Conservation (phyloP, 2,888 invertebrate genomes). For the Tetrapedia diversipes region DNA sequence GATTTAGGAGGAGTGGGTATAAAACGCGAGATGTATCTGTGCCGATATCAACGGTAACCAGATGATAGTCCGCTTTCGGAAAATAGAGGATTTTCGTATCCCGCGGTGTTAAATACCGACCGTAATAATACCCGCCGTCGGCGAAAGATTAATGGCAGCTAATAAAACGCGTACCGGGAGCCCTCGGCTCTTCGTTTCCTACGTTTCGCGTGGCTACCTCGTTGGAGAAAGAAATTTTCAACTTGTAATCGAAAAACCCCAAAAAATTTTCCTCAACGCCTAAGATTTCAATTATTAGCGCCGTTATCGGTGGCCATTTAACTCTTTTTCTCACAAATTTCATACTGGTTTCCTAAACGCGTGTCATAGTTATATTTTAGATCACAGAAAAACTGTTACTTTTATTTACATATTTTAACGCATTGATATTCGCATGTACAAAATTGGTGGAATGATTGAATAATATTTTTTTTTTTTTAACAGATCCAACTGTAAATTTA, state of each 20-base stretch:
- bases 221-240: constrained; percentile 16
- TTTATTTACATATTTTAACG: too few relatives aligned
- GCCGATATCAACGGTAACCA: constrained; percentile 9
- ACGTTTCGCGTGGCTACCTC: background rate
- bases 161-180: constrained; percentile 28
- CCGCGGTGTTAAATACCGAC: constrained; percentile 44
- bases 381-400: too few relatives aligned
- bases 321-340: too few relatives aligned
- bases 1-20: background rate
- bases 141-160: constrained; percentile 37
- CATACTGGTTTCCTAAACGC: too few relatives aligned
- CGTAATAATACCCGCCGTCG: constrained; percentile 32
- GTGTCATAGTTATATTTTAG: too few relatives aligned
- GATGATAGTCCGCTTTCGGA: constrained; percentile 26
- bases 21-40: background rate
- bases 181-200: constrained; percentile 5
- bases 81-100: constrained; percentile 38
- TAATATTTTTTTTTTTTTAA: too few relatives aligned
- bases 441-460: too few relatives aligned
- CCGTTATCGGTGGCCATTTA: background rate
- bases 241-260: background rate
- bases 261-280: constrained; percentile 11
- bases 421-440: too few relatives aligned
- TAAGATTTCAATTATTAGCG: background rate
- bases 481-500: too few relatives aligned